Base-by-base conservation (phyloP, 2,797 vertebrate species). In the Cephalopachus bancanus region DNA sequence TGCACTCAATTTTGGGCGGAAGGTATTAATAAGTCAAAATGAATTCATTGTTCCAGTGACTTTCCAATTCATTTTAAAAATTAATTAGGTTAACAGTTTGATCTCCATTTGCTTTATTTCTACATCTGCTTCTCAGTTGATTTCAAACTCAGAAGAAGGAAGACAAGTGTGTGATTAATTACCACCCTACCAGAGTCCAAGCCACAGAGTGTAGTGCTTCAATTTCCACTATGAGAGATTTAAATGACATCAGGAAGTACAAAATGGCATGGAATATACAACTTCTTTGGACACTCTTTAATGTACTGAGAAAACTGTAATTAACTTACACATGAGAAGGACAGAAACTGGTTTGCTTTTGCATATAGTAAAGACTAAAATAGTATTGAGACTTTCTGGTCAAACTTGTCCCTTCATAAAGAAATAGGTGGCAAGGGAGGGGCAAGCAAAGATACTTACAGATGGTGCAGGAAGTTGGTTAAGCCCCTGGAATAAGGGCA, bases 341-440 rank as follows among this genome's bases (percentile, higher is more conserved):
- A 51, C 72, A 67, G 62, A 4, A 79, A 33, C 28, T 78, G 64
- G 20, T 71, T 84, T 95, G 16, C 33, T 75, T 89, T 74, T 84
- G 62, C 26, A 76, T 69, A 84, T 57, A 71, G 16, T 89, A 71
- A 95, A 93, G 33, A 55, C 55, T 92, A 87, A 92, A 88, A 62
- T 19, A 72, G 72, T 49, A 79, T 84, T 79, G 33, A 72, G 72
- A 57, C 12, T 16, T 89, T 72, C 49, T 69, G 64, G 55, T 71
- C 28, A 93, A 74, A 79, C 3, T 14, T 89, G 37, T 65, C 15
- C n/a, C 22, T 72, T 93, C 80, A 80, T 53, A 80, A 74, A 74
- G 67, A 85, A 74, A 72, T 44, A 51, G n/a, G 62, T 24, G 2
- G 55, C 49, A 90, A 60, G 44, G 24, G 30, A 71, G 64, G 67